Evolutionary conservation across 2,888 invertebrate genomes (phyloP), one percentile per base, ranked within the genome.

Genomic region (Dastarcus helophoroides): DNA sequence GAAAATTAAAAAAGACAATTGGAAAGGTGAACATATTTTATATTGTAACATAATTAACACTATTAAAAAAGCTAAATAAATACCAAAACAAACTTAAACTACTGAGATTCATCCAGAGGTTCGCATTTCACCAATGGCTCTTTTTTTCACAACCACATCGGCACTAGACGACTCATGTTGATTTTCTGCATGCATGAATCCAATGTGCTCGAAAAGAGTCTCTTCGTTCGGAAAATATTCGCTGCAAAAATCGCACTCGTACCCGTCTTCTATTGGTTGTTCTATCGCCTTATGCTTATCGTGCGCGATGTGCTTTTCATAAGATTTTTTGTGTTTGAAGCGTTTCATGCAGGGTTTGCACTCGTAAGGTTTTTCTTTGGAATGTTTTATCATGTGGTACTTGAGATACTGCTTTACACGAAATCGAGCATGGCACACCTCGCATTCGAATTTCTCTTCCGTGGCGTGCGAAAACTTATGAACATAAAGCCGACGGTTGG

Each of bases 311-410:
- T 53, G 53, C 33, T 48, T 53, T 14, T 49, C 47, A 19, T 40
- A 43, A 2, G 51, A 48, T 33, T 50, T 51, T 33, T 51, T 52
- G 24, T 53, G 52, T 37, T 53, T 53, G 31, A 53, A 53, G 9
- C 37, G 32, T 37, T 69, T 70, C 31, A 64, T 54, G 29, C 71
- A 71, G 0, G 68, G 57, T 4, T 54, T 56, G 36, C 71, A 71
- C 0, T 59, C 56, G 14, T 67, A 69, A 13, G 69, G 69, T 9
- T 69, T 44, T 13, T 65, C 65, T 0, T 67, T 68, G 1, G 68
- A 67, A 23, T 71, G 71, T 8, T 66, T 68, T 1, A 68, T 67
- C 64, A 68, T 67, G 35, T 71, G 71, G 59, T 67, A 68, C 35
- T 68, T 69, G 14, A 71, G 44, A 4, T 69, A 67, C 29, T 69